Conservation (phyloP, 2,113 vertebrate species). For the Paradisaea rubra region DNA sequence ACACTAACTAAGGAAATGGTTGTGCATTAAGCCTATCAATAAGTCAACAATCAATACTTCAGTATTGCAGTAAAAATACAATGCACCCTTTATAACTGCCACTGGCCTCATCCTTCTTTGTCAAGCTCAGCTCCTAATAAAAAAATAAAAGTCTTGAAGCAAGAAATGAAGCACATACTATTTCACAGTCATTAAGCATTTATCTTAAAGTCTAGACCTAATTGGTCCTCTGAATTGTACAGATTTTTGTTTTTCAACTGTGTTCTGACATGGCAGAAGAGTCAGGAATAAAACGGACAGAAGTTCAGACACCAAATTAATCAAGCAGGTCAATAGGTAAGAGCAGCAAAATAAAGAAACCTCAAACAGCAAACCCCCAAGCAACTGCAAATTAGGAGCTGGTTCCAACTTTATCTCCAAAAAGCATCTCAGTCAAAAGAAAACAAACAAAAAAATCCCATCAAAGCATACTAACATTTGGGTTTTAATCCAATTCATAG, state of each 20-base stretch:
- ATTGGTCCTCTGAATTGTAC: not conserved
- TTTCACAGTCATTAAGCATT: slow-evolving; percentile 12
- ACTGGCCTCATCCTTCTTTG: slow-evolving; percentile 42
- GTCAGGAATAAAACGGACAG: not conserved
- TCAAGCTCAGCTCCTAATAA: slow-evolving; percentile 30
- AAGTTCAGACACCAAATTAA: slow-evolving; percentile 49
- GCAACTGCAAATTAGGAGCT: not conserved
- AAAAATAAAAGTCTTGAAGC: slow-evolving; percentile 10
- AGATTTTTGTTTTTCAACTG: not conserved
- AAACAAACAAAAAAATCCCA: not conserved
- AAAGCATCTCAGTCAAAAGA: not conserved
- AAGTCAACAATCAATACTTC: slow-evolving; percentile 77
- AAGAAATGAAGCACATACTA: slow-evolving; percentile 15
- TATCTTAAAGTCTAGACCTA: not conserved
- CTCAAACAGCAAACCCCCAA: not conserved
- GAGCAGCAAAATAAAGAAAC: not conserved
- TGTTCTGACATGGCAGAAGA: slow-evolving; percentile 19
- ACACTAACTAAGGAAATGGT: slow-evolving; percentile 74
- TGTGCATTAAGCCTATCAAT: slow-evolving; percentile 74
- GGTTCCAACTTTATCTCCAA: not conserved
- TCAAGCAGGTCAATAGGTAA: slow-evolving; percentile 46
- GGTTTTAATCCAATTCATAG: not conserved
- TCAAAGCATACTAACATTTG: not conserved
- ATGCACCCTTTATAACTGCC: slow-evolving; percentile 57
- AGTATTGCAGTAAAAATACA: slow-evolving; percentile 70